Evolutionary conservation across 2,888 invertebrate species (phyloP), one percentile per base, ranked within the genome.

Genomic region (Melipona bicolor): DNA sequence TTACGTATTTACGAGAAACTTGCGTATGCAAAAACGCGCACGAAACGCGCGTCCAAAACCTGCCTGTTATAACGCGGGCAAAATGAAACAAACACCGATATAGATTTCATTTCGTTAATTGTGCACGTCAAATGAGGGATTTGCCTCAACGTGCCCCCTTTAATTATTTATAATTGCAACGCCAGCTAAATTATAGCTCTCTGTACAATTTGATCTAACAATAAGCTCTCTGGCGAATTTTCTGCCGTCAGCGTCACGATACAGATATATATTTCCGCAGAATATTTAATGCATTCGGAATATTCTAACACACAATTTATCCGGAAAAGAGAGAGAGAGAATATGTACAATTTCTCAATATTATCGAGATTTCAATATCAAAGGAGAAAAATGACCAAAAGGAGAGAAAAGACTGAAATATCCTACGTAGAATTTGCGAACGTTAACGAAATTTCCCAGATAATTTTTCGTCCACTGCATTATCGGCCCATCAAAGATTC

Each of bases 401-500:
- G 6, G 6, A 36, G 36, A 43, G 0, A 43, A 43, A 43, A 43
- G 43, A 43, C 43, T 43, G 43, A 43, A 43, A 43, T 11, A 43
- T 43, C 36, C 6, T 36, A 36, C 36, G 36, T 36, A 9, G 36
- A 36, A 36, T 9, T 36, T 1, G 9, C 54, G 21, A n/a, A 24
- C 36, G 19, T 59, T 59, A n/a, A 11, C 21, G 32, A 61, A 64
- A 64, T 36, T 43, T 36, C 52, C 24, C 54, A 11, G n/a, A 32
- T 4, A 61, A 49, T 32, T 72, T 61, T 59, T 27, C 43, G 49
- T 21, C 43, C 65, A 27, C 9, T 56, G 24, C 72, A 79, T 72
- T 75, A 75, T 75, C 71, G 24, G 0, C n/a, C 56, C 21, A 71
- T 71, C 52, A 52, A 32, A 52, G 4, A 49, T 24, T 36, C 52